These are phyloP conservation scores for Euphydryas editha DNA, from an alignment of 2,888 invertebrate genomes.

Conservation along the genomic window DNA sequence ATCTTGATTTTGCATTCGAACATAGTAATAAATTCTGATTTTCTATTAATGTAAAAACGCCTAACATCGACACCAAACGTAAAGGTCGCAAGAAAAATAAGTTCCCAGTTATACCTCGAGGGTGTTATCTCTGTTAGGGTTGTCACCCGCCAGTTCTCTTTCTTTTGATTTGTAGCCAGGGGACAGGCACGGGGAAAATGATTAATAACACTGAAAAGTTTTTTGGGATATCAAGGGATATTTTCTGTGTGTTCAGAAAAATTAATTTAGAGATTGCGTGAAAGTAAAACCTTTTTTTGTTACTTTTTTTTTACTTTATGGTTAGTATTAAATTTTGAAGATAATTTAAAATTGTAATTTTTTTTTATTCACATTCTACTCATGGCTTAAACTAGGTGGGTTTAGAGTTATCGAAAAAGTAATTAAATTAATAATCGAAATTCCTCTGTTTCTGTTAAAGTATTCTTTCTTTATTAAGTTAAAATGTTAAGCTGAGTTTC, in stretches of 20 bases:
- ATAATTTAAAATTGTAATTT: neutral
- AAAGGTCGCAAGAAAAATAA: conserved; percentile 59
- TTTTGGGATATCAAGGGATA: conserved; percentile 30
- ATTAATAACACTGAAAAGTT: conserved; percentile 39
- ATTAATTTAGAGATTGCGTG: conserved; percentile 27
- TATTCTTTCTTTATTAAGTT: too few species aligned
- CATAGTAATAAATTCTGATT: neutral
- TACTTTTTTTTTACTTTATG: neutral
- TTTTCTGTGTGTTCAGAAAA: conserved; percentile 30
- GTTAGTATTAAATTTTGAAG: neutral
- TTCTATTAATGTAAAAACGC: neutral
- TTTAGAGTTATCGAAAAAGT: too few species aligned
- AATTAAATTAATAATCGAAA: too few species aligned
- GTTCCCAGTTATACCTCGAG: conserved; percentile 54
- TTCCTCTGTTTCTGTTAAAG: too few species aligned
- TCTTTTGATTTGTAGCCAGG: conserved; percentile 63
- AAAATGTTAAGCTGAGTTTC: too few species aligned
- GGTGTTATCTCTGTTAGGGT: conserved; percentile 62
- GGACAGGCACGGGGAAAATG: conserved; percentile 34
- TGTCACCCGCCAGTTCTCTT: conserved; percentile 55
- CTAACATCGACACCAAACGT: conserved; percentile 43
- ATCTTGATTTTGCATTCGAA: too few species aligned
- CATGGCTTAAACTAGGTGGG: too few species aligned
- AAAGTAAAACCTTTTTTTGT: neutral
- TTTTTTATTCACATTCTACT: too few species aligned